Base-by-base conservation (phyloP, 1,140 invertebrate species). In the Lucilia sericata region DNA sequence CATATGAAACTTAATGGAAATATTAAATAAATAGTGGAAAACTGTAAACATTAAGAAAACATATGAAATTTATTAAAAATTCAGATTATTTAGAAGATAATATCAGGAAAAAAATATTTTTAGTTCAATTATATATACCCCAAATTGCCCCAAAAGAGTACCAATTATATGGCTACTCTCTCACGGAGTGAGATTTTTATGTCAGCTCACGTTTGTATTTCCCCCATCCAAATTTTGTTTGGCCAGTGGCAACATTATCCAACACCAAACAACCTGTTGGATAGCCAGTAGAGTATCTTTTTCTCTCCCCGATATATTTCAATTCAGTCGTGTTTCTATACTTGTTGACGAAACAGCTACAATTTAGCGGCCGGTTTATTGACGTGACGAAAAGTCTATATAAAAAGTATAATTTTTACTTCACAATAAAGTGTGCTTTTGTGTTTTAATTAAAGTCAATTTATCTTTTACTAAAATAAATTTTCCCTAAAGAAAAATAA, bases 391-490 rank as follows among this genome's bases (percentile, higher is more conserved):
- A 55, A 55, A 55, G 5, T 60, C 55, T 17, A 17, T 60, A 25
- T 25, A 70, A 19, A 70, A 10, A 65, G 7, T 19, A 70, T 21
- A 19, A 21, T 70, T 25, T 70, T 30, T 30, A 30, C 55, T 60
- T 70, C 5, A 10, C 49, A 42, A 49, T 49, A 80, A 80, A 80
- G 42, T 49, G 12, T 14, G 42, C 42, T 34, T 76, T 80, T 80
- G 76, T 80, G 76, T 80, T 21, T 80, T 80, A 80, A 80, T 80
- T 80, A 80, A 80, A 80, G 34, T 49, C 19, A 80, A 80, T 80
- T 51, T 25, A 21, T 80, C n/a, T 49, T 21, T 70, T 70, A 17
- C 9, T 55, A 55, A 55, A 55, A 12, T 14, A 25, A 60, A 60
- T 60, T 60, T 60, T 60, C 5, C 55, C n/a, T 60, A 78, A 78